phyloP scores from a whole-genome alignment of 2,113 vertebrate species.

The Pipa parva region DNA sequence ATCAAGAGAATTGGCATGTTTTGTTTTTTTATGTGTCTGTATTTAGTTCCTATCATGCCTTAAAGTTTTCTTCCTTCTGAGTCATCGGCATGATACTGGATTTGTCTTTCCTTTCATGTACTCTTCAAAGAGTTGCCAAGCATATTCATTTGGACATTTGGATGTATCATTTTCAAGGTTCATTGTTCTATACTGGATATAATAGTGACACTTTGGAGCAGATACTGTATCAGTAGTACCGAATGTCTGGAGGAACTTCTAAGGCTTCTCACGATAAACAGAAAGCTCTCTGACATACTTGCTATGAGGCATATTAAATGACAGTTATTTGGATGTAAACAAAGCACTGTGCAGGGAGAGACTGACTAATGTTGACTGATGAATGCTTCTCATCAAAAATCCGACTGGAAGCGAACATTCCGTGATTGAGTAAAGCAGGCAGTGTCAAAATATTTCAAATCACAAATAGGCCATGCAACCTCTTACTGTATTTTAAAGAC shows the following conservation, averaged over 20 bases:
- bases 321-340: constrained; percentile 7
- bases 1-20: too few relatives aligned
- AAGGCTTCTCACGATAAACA: constrained; percentile 16
- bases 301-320: constrained; percentile 16
- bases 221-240: constrained; percentile 18
- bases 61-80: background rate
- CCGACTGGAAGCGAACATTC: constrained; percentile 10
- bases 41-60: too few relatives aligned
- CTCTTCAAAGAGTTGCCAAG: constrained; percentile 21
- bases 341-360: background rate
- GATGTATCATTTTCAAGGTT: constrained; percentile 15
- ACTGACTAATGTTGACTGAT: constrained; percentile 6
- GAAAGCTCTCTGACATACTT: background rate
- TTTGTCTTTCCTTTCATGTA: constrained; percentile 14
- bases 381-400: background rate
- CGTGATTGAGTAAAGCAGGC: background rate
- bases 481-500: background rate
- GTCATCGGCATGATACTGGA: background rate
- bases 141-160: constrained; percentile 1
- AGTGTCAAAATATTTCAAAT: constrained; percentile 10
- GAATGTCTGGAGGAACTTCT: constrained; percentile 7
- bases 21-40: too few relatives aligned
- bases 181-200: background rate
- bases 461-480: background rate
- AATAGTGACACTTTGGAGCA: background rate